A percentile compares a stretch with the other conserved stretches of the same genome.
Conservation (phyloP, 2,797 vertebrate species). For the Poeciliopsis gracilis region DNA sequence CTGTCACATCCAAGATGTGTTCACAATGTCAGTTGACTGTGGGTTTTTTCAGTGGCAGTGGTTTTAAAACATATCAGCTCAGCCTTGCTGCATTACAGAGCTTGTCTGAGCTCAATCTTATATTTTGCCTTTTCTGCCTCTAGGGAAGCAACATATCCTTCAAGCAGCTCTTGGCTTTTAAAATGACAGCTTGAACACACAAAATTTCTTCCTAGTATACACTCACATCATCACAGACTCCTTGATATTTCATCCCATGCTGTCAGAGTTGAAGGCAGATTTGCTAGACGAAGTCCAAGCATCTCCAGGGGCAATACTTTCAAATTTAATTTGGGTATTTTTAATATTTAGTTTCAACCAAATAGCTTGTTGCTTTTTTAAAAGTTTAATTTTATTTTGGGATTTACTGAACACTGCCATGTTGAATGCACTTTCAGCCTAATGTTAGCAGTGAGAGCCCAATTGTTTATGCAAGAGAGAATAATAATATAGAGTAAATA, state of each 20-base stretch:
- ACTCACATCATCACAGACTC: conserved; percentile 12
- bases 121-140: background rate
- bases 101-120: conserved; percentile 16
- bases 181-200: conserved; percentile 21
- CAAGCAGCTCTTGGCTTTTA: conserved; percentile 17
- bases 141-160: conserved; percentile 7
- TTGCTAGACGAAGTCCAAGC: background rate
- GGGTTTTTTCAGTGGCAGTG: conserved; percentile 10
- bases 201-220: background rate
- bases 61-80: conserved; percentile 18
- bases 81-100: background rate
- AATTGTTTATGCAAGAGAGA: background rate
- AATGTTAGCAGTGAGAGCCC: background rate
- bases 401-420: background rate
- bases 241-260: conserved; percentile 18
- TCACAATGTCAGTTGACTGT: conserved; percentile 14
- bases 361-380: background rate
- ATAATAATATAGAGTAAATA: background rate
- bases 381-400: background rate
- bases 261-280: conserved; percentile 12
- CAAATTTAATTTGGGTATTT: conserved; percentile 1
- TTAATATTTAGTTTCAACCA: conserved; percentile 12
- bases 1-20: conserved; percentile 20
- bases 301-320: background rate
- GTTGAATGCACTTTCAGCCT: background rate